Base-by-base conservation (phyloP, 2,113 vertebrate species). In the Galeopterus variegatus region DNA sequence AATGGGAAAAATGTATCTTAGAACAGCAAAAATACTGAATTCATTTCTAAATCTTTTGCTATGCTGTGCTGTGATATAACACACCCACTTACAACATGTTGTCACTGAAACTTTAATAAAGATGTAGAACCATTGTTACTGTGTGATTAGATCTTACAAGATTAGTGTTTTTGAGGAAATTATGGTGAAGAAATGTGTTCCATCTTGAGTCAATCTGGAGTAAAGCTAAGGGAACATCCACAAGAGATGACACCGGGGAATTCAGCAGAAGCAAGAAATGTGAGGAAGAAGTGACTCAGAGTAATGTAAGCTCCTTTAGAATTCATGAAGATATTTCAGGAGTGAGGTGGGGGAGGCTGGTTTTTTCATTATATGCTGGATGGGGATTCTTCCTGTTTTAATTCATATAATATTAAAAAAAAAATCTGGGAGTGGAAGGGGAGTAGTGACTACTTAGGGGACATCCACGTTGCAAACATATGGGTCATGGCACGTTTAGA, bases 341-440 rank as follows among this genome's bases (percentile, higher is more conserved):
- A 21, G n/a, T 50, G 56, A 15, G 28, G 23, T 45, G 7, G 73
- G 19, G 13, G 41, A 50, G 33, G 24, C 23, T 65, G 4, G 8
- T 67, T 89, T 95, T 92, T 92, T 10, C 24, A 10, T 89, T 18
- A 8, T 41, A 56, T 50, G 26, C 56, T 86, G 21, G 24, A 41
- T 65, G 81, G 28, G 24, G 26, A 79, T 76, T 67, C 60, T 93
- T 94, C 23, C n/a, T 54, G 67, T 81, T 94, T 94, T 73, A 88
- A 77, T 75, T 65, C 45, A 93, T 11, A 85, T 50, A 45, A 5
- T 31, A 50, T 88, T 14, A 56, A 56, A 56, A 79, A 33, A 83
- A 95, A 84, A 81, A 60, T 54, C 67, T 31, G 52, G 1, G 52
- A 82, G 52, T 65, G 19, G 36, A 85, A 79, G 28, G 9, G 3